Evolutionary conservation across 2,888 invertebrate species (phyloP).

Genomic region (Volucella inflata): DNA sequence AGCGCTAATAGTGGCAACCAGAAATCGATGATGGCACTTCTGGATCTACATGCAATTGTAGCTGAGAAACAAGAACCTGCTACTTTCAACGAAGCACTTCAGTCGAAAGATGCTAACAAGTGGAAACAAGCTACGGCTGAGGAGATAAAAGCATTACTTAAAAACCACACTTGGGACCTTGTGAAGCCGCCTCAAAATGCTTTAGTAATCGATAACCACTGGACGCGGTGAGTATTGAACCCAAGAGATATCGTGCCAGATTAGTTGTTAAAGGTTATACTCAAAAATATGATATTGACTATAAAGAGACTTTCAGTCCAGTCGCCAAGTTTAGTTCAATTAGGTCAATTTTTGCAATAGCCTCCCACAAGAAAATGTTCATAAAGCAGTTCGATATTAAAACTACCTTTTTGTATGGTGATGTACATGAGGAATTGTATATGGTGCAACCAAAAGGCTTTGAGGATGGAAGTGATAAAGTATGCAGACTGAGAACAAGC

Average conservation of each 20-base stretch:
- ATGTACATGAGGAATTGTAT: slow-evolving; percentile 63
- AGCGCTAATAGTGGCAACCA: background rate
- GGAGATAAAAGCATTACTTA: background rate
- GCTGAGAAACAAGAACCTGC: no score
- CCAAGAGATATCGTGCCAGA: background rate
- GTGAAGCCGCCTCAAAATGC: background rate
- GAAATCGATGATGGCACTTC: slow-evolving; percentile 1
- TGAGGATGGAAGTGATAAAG: background rate
- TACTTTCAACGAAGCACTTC: background rate
- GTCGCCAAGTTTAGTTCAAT: slow-evolving; percentile 3
- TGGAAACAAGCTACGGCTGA: background rate
- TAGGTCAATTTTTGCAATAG: background rate
- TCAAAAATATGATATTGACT: slow-evolving; percentile 22
- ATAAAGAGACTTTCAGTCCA: slow-evolving; percentile 1
- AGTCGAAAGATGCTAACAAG: background rate
- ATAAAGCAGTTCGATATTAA: slow-evolving; percentile 69
- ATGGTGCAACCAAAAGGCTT: slow-evolving; percentile 69
- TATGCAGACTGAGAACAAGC: slow-evolving; percentile 51
- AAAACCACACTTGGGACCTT: slow-evolving; percentile 7
- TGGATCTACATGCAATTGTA: background rate
- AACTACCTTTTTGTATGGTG: slow-evolving; percentile 71
- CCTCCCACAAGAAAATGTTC: background rate
- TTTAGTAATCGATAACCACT: slow-evolving; percentile 1
- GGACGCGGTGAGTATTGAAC: slow-evolving; percentile 18
- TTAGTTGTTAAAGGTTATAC: slow-evolving; percentile 15